A percentile compares a stretch with the other conserved stretches of the same genome.
Evolutionary conservation across 2,797 vertebrate species (phyloP).

Genomic region (Coluber constrictor): DNA sequence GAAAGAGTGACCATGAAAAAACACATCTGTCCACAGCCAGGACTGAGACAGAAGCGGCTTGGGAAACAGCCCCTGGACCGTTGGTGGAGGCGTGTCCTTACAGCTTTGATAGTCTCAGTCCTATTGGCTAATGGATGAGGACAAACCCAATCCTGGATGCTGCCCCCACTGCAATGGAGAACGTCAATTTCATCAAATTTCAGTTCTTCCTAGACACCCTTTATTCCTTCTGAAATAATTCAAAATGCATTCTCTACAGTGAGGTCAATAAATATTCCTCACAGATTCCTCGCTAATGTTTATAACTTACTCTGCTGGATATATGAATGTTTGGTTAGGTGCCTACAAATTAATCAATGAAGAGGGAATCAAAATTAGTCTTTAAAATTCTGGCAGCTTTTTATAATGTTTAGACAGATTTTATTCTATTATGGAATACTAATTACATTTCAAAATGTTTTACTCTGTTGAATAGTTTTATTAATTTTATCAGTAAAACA

Average conservation of each 20-base stretch:
- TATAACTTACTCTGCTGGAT: conserved; percentile 9
- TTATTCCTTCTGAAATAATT: neutral
- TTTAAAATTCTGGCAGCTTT: conserved; percentile 29
- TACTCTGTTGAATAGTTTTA: conserved; percentile 28
- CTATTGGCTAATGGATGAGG: no score
- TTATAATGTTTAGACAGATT: conserved; percentile 23
- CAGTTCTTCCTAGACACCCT: neutral
- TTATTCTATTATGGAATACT: conserved; percentile 28
- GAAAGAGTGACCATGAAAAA: no score
- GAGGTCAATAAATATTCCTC: conserved; percentile 34
- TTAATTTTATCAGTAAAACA: conserved; percentile 9
- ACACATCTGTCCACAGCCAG: no score
- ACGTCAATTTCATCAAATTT: conserved; percentile 1
- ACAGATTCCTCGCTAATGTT: conserved; percentile 2
- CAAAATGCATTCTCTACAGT: conserved; percentile 8
- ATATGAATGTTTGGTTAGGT: conserved; percentile 23
- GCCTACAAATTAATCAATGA: conserved; percentile 2
- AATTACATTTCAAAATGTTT: conserved; percentile 36
- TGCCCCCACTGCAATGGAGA: no score
- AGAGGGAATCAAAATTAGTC: conserved; percentile 25
- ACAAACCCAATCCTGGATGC: no score
- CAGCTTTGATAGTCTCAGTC: no score
- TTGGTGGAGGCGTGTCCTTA: no score
- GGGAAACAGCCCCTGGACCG: no score
- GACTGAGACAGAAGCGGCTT: no score